phyloP scores from a whole-genome alignment of 2,113 vertebrate genomes.

The Polypterus bichir region DNA sequence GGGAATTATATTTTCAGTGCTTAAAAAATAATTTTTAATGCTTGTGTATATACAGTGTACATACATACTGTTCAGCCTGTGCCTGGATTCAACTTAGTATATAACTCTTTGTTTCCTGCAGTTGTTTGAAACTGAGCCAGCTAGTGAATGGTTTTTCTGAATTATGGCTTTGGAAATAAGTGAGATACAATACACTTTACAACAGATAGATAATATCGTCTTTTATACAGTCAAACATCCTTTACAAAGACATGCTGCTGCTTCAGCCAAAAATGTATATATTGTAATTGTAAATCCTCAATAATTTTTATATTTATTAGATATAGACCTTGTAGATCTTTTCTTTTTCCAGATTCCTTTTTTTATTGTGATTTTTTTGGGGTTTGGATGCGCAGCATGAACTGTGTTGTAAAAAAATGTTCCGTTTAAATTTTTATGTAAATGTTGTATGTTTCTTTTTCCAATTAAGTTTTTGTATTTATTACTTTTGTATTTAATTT shows the following conservation, averaged over 20 bases:
- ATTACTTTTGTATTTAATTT: constrained; percentile 62
- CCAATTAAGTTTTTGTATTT: constrained; percentile 58
- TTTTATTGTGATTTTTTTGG: too few relatives aligned
- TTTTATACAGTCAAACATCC: neutral
- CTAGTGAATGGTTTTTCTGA: constrained; percentile 28
- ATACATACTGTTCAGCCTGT: too few relatives aligned
- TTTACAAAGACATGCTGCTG: neutral
- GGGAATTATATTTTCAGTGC: too few relatives aligned
- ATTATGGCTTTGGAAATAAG: neutral
- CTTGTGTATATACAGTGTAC: too few relatives aligned
- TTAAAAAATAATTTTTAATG: too few relatives aligned
- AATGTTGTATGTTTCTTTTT: constrained; percentile 45
- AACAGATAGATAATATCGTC: neutral
- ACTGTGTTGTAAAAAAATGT: too few relatives aligned
- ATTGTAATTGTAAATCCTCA: constrained; percentile 5
- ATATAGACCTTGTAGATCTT: constrained; percentile 2
- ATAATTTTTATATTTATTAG: constrained; percentile 11
- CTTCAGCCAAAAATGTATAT: constrained; percentile 1
- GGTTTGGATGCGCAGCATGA: too few relatives aligned
- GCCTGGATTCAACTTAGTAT: too few relatives aligned
- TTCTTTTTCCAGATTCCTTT: too few relatives aligned
- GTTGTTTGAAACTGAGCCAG: constrained; percentile 37
- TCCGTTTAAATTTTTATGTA: constrained; percentile 28
- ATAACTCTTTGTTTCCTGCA: constrained; percentile 13
- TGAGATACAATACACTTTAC: neutral